These are phyloP conservation scores for Pelochelys cantorii DNA, from an alignment of 2,797 vertebrate genomes.

Conservation along the genomic window DNA sequence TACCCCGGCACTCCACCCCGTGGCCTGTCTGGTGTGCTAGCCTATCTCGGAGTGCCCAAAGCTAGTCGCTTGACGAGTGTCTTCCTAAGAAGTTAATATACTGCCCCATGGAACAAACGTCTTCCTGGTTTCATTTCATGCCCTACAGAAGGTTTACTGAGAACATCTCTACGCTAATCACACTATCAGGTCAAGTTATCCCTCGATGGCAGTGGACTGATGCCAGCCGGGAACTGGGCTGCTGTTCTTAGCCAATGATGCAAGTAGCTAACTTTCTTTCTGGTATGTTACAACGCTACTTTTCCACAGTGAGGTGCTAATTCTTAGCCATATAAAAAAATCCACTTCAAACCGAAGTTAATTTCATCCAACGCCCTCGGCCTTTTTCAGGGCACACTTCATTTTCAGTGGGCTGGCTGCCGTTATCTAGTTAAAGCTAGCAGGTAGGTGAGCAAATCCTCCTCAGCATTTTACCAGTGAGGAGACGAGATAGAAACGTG, in stretches of 20 bases:
- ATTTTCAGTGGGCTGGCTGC: conserved; percentile 4
- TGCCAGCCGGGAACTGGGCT: conserved; percentile 12
- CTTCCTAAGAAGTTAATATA: not conserved
- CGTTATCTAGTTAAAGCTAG: not conserved
- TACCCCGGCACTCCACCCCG: not conserved
- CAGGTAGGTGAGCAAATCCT: not conserved
- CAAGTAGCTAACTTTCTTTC: conserved; percentile 14
- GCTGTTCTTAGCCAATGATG: conserved; percentile 12
- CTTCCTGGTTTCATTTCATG: not conserved
- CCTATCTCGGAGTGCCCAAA: not conserved
- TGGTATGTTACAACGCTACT: conserved; percentile 26
- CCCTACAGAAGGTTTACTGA: not conserved
- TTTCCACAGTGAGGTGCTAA: conserved; percentile 16
- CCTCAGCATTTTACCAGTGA: not conserved
- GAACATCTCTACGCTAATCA: not conserved
- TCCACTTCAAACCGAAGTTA: not conserved
- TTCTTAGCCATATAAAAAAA: conserved; percentile 19
- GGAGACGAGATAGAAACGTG: not conserved
- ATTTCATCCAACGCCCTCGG: conserved; percentile 1
- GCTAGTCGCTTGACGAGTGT: not conserved
- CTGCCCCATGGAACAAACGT: not conserved
- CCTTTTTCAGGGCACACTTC: not conserved
- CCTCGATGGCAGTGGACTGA: conserved; percentile 8
- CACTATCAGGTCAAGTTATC: conserved; percentile 6
- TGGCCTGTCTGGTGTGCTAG: not conserved